Evolutionary conservation across 2,888 invertebrate genomes (phyloP).

Genomic region (Leptogaster cylindrica): DNA sequence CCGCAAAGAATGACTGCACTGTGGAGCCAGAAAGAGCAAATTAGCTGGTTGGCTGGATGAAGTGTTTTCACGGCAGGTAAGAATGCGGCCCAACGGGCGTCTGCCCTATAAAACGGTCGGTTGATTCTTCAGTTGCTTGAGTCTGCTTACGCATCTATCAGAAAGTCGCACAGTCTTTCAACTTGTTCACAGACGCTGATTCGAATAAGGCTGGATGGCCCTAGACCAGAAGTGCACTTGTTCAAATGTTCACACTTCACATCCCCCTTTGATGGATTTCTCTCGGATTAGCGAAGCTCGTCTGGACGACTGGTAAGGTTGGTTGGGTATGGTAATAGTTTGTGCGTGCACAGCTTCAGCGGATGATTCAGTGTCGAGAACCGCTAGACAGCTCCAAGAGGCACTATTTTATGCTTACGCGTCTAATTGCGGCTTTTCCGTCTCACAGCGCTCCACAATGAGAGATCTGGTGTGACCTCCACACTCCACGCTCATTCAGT

Average conservation of each 20-base stretch:
- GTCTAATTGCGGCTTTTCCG: neutral
- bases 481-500: neutral
- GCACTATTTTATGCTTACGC: slow-evolving; percentile 1
- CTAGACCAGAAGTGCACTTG: too few species aligned
- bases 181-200: too few species aligned
- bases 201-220: too few species aligned
- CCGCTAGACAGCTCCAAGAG: neutral
- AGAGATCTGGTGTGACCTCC: too few species aligned
- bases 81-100: neutral
- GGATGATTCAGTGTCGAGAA: neutral
- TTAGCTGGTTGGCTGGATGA: neutral
- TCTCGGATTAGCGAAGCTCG: too few species aligned
- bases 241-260: neutral
- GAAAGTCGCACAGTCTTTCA: too few species aligned
- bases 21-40: neutral
- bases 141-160: neutral
- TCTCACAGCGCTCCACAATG: neutral
- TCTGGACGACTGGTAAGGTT: too few species aligned
- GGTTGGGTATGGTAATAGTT: neutral
- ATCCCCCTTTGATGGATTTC: neutral
- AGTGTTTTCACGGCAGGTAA: neutral
- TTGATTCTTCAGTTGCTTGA: neutral
- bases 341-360: neutral
- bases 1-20: too few species aligned
- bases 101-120: neutral